Evolutionary conservation across 2,888 invertebrate species (phyloP), one percentile per base, ranked within the genome.

Genomic region (Pimpla rufipes): DNA sequence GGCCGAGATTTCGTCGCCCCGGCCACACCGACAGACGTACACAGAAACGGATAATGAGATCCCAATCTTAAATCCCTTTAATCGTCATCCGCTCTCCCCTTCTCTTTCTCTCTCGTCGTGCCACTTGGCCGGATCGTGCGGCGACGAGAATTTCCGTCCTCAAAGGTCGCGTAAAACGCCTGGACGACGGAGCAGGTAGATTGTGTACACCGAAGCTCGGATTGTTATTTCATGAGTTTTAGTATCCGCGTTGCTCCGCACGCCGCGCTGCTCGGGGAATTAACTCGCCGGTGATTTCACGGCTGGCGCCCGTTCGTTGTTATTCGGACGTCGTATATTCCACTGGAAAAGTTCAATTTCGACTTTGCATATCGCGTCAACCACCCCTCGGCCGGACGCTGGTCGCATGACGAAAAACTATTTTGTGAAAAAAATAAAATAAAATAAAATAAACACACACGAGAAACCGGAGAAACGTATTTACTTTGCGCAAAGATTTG

Each of bases 51-150:
- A 81, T 64, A 78, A 71, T 42, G 70, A 81, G 83, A 85, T 85
- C 71, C 52, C 79, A 81, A 86, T 86, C 85, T 85, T 71, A 75
- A 85, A 77, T 83, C 83, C 77, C 64, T 75, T 76, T 86, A 83
- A 85, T 85, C 85, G 85, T 86, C 76, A 79, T 85, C 71, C 79
- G 71, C 70, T 76, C 75, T n/a, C n/a, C n/a, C n/a, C n/a, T n/a
- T n/a, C n/a, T n/a, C n/a, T n/a, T n/a, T n/a, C n/a, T n/a, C n/a
- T n/a, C n/a, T 68, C 52, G 74, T 42, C 67, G 75, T 71, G 84
- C 80, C 74, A 82, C 78, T 82, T 82, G 42, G 76, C 47, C 55
- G 81, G 50, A 64, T 70, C 75, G 62, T 68, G 67, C 67, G 50
- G 37, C 74, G 79, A 67, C 67, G 67, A 79, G 75, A 64, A 64